Base-by-base conservation (phyloP, 2,113 vertebrate species). In the Xerus inauris region DNA sequence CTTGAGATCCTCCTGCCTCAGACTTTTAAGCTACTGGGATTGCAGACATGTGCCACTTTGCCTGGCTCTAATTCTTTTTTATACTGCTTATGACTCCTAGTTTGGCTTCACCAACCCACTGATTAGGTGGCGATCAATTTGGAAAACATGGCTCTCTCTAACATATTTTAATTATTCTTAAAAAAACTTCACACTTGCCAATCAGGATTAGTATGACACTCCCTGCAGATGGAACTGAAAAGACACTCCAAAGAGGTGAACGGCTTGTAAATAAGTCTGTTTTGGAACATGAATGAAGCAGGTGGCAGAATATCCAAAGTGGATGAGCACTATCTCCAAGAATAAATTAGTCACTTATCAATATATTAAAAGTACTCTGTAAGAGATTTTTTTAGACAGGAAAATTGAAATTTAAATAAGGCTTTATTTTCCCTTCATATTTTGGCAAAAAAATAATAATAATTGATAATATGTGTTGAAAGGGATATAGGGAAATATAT, bases 331-430 rank as follows among this genome's bases (percentile, higher is more conserved):
- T 2, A 8, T 38, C 76, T 73, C 40, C 16, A n/a, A 71, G 64
- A 95, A 42, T 57, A 30, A 49, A 65, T 3, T 2, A 32, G 49
- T 19, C 5, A 32, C 14, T 32, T 67, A 64, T 9, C n/a, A 0
- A 26, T 24, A 4, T 5, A 14, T 3, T 81, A 19, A 59, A 76
- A 59, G 38, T 11, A 42, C 38, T 71, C 49, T 5, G 30, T 30
- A 64, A 67, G 22, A 49, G 75, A 14, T 19, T 12, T 45, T 64
- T 91, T n/a, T 72, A 65, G 82, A 91, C 30, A 89, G 93, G 83
- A 92, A 92, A 96, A 80, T 51, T 82, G 57, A 95, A 95, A 92
- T 73, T 87, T 65, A 95, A 92, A 87, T 57, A 75, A 14, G 2
- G 80, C 32, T 94, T 85, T 75, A 51, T 69, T 87, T 96, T 72